phyloP scores from a whole-genome alignment of 2,888 invertebrate genomes.

The Synanthedon formicaeformis region DNA sequence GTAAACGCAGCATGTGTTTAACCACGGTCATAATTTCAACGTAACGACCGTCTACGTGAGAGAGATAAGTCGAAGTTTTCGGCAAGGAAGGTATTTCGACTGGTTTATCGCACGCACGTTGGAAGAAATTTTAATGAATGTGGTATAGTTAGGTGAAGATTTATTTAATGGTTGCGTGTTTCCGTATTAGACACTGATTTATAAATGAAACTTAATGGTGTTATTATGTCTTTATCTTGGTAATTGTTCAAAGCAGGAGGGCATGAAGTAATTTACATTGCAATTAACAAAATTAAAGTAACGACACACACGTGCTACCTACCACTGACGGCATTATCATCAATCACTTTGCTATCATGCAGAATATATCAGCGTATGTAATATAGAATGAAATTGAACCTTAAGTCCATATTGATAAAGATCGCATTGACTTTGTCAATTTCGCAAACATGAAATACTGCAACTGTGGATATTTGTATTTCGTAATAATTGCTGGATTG shows the following conservation, averaged over 20 bases:
- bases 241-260: slow-evolving; percentile 9
- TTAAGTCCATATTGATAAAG: too few relatives aligned
- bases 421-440: too few relatives aligned
- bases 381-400: too few relatives aligned
- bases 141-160: slow-evolving; percentile 41
- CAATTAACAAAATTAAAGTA: background rate
- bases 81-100: slow-evolving; percentile 37
- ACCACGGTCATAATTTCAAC: slow-evolving; percentile 59
- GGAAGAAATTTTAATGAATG: slow-evolving; percentile 63
- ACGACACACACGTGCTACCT: background rate
- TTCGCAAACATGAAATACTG: too few relatives aligned
- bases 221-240: slow-evolving; percentile 35
- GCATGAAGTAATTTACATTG: background rate
- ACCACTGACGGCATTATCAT: background rate
- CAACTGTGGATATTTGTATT: too few relatives aligned
- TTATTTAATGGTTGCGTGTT: slow-evolving; percentile 30
- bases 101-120: slow-evolving; percentile 62
- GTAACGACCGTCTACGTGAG: slow-evolving; percentile 65
- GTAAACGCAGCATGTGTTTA: slow-evolving; percentile 69
- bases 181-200: slow-evolving; percentile 28
- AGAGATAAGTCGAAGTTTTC: slow-evolving; percentile 67
- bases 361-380: background rate
- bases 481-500: too few relatives aligned
- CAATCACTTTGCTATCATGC: background rate
- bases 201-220: slow-evolving; percentile 31